Conservation (phyloP, 2,888 invertebrate genomes). For the Vandiemenella viatica region DNA sequence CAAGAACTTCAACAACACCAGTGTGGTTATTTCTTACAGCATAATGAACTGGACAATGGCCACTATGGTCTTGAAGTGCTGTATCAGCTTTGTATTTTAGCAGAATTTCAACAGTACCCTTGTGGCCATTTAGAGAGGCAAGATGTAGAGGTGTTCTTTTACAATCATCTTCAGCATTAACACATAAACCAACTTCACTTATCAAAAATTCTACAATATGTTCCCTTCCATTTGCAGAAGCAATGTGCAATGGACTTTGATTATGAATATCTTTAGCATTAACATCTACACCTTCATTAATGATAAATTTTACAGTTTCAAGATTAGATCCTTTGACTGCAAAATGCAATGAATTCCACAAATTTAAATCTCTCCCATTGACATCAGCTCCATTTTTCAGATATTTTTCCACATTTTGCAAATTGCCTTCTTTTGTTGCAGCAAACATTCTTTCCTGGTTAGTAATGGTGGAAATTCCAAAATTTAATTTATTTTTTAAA, state of each 20-base stretch:
- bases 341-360: slow-evolving; percentile 11
- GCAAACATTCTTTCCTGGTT: slow-evolving; percentile 13
- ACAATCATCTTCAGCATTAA: background rate
- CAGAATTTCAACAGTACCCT: background rate
- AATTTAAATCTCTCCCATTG: slow-evolving; percentile 8
- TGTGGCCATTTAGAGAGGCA: background rate
- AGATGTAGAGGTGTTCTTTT: background rate
- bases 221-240: background rate
- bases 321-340: slow-evolving; percentile 11
- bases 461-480: background rate
- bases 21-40: background rate
- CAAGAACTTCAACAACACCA: background rate
- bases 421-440: slow-evolving; percentile 13
- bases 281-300: slow-evolving; percentile 1
- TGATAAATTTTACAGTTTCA: slow-evolving; percentile 14
- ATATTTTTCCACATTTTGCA: slow-evolving; percentile 10
- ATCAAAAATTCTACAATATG: background rate
- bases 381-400: slow-evolving; percentile 11
- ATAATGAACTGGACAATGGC: background rate
- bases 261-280: background rate
- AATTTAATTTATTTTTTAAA: slow-evolving; percentile 6
- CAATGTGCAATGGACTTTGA: background rate
- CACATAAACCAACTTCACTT: background rate
- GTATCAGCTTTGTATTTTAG: background rate
- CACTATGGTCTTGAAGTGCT: background rate